Conservation (phyloP, 2,888 invertebrate species). For the Aleiodes alternator region DNA sequence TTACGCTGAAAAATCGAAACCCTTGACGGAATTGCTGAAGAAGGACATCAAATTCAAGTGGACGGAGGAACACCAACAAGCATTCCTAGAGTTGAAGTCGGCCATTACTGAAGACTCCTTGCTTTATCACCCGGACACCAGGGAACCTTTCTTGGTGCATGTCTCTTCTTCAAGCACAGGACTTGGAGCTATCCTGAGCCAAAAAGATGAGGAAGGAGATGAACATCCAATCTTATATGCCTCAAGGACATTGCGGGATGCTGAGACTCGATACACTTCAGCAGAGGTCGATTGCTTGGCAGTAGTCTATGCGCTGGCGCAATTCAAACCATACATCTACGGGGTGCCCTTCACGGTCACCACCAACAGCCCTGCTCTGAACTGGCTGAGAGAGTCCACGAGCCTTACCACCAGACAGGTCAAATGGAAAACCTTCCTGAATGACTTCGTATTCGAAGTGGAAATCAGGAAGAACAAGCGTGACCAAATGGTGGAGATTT, state of each 20-base stretch:
- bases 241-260: slow-evolving; percentile 1
- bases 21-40: slow-evolving; percentile 53
- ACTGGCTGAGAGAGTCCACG: background rate
- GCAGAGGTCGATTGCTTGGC: slow-evolving; percentile 30
- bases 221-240: slow-evolving; percentile 27
- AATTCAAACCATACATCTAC: slow-evolving; percentile 30
- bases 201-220: background rate
- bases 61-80: slow-evolving; percentile 40
- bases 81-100: slow-evolving; percentile 48
- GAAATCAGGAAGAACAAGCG: background rate
- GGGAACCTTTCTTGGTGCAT: slow-evolving; percentile 58
- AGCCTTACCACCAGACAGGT: background rate
- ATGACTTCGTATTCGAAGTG: background rate
- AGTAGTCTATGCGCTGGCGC: background rate
- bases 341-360: background rate
- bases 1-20: slow-evolving; percentile 55
- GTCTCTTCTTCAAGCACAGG: slow-evolving; percentile 14
- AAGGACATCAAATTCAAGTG: slow-evolving; percentile 53
- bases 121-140: slow-evolving; percentile 63
- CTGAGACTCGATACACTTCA: slow-evolving; percentile 31
- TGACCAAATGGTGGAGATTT: background rate
- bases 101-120: slow-evolving; percentile 46
- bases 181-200: slow-evolving; percentile 6
- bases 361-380: background rate
- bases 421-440: background rate